Evolutionary conservation across 2,113 vertebrate species (phyloP).

Genomic region (Phodopus roborovskii): DNA sequence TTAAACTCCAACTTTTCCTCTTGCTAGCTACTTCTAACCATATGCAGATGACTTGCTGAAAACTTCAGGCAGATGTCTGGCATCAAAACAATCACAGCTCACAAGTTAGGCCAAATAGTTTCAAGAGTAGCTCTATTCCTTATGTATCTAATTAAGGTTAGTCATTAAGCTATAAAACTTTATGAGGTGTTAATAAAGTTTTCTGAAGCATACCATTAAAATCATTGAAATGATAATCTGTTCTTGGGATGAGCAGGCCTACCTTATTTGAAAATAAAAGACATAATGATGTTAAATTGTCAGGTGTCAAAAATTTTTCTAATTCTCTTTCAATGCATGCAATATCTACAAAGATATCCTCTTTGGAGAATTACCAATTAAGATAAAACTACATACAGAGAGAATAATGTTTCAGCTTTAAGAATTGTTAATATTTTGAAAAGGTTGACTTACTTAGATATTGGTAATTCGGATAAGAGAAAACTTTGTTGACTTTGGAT

Average conservation of each 20-base stretch:
- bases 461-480: background rate
- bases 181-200: conserved; percentile 15
- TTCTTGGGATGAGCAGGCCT: background rate
- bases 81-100: background rate
- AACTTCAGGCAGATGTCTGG: conserved; percentile 9
- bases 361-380: background rate
- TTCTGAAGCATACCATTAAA: conserved; percentile 18
- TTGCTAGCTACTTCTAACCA: conserved; percentile 48
- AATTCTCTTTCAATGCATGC: background rate
- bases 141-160: background rate
- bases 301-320: background rate
- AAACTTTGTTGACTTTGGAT: conserved; percentile 5
- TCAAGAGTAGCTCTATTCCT: conserved; percentile 28
- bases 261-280: conserved; percentile 50
- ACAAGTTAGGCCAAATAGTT: conserved; percentile 38
- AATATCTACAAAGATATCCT: background rate
- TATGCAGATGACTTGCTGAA: conserved; percentile 36
- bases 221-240: conserved; percentile 35
- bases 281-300: background rate
- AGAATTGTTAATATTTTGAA: background rate
- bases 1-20: conserved; percentile 49
- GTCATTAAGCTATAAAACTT: conserved; percentile 35
- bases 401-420: background rate
- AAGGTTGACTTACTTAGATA: conserved; percentile 17
- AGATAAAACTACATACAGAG: background rate